Evolutionary conservation across 2,888 invertebrate species (phyloP).

Genomic region (Sthenelais limicola): DNA sequence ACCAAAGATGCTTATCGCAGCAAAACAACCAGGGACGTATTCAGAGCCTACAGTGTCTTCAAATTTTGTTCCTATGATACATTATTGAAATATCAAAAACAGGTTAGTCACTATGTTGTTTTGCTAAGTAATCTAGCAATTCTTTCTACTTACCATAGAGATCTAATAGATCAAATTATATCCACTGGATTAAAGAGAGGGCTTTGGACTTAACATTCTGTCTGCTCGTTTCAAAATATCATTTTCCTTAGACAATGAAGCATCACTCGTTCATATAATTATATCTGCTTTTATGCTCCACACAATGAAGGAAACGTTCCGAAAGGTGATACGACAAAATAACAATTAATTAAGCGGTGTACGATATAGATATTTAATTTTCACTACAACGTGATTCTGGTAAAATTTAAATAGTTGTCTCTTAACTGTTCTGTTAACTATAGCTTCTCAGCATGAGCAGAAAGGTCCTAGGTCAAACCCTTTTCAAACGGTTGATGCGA

Average conservation of each 20-base stretch:
- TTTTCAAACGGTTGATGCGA: slow-evolving; percentile 63
- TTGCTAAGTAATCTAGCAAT: background rate
- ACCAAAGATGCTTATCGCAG: slow-evolving; percentile 51
- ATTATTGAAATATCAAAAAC: slow-evolving; percentile 56
- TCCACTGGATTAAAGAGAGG: background rate
- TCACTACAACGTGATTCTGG: background rate
- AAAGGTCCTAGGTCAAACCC: slow-evolving; percentile 58
- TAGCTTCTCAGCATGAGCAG: slow-evolving; percentile 60
- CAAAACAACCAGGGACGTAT: slow-evolving; percentile 54
- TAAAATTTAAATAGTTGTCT: background rate
- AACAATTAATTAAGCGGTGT: background rate
- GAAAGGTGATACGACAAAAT: background rate
- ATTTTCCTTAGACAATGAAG: background rate
- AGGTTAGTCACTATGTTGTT: slow-evolving; percentile 50
- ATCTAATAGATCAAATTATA: background rate
- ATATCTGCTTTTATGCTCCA: background rate
- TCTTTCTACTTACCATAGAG: background rate
- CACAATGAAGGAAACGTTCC: background rate
- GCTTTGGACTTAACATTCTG: background rate
- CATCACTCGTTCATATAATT: background rate
- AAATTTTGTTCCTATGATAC: slow-evolving; percentile 57
- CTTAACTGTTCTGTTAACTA: background rate
- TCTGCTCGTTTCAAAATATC: background rate
- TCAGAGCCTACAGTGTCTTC: slow-evolving; percentile 58
- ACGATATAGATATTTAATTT: background rate